These are phyloP conservation scores for Physella acuta DNA, from an alignment of 1,140 invertebrate genomes.

Conservation along the genomic window DNA sequence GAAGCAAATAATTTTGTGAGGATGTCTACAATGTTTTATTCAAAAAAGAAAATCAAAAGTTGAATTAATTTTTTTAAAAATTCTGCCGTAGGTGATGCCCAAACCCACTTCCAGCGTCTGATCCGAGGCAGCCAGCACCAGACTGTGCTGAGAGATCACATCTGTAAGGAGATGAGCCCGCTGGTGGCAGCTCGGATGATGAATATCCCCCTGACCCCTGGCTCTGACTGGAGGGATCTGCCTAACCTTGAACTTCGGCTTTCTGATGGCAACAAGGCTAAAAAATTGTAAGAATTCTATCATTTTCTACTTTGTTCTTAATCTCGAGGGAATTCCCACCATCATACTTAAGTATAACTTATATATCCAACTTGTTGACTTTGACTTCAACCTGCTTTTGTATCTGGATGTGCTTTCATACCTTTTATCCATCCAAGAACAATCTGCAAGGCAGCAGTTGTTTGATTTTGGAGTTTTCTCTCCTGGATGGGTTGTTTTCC, in stretches of 20 bases:
- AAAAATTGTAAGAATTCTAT: slow-evolving; percentile 69
- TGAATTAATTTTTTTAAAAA: not conserved
- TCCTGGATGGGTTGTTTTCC: no score
- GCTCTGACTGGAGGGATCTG: slow-evolving; percentile 85
- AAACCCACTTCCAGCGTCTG: slow-evolving; percentile 76
- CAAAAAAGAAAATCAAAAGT: not conserved
- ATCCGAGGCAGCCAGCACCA: slow-evolving; percentile 68
- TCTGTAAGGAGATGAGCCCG: slow-evolving; percentile 83
- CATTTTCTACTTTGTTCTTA: no score
- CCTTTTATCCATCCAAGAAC: no score
- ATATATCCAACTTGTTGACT: no score
- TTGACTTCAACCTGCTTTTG: no score
- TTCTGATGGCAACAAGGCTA: slow-evolving; percentile 70
- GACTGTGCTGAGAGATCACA: slow-evolving; percentile 72
- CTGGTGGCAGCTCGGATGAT: slow-evolving; percentile 78
- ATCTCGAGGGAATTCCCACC: no score
- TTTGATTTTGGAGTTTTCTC: no score
- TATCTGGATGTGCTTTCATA: no score
- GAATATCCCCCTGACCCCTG: slow-evolving; percentile 73
- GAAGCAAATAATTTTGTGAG: not conserved
- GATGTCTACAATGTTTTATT: not conserved
- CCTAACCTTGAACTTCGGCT: slow-evolving; percentile 76
- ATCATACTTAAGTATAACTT: no score
- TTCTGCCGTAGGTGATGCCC: slow-evolving; percentile 64
- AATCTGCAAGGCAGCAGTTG: no score